phyloP scores from a whole-genome alignment of 1,140 invertebrate genomes.

The Leptestheria dahalacensis region DNA sequence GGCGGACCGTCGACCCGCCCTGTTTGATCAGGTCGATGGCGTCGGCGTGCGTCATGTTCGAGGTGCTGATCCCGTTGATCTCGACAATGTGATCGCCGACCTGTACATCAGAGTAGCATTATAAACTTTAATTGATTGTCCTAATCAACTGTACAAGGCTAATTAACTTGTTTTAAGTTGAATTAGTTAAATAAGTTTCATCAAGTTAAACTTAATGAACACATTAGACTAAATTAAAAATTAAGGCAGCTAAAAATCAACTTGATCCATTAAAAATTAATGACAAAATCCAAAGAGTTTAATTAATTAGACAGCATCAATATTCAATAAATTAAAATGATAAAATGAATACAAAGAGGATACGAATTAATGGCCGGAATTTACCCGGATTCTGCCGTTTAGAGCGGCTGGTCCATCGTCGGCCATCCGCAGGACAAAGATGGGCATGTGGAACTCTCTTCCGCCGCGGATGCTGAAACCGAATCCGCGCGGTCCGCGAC shows the following conservation, averaged over 20 bases:
- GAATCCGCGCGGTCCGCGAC: slow-evolving; percentile 56
- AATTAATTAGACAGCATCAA: too few species aligned
- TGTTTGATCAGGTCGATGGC: slow-evolving; percentile 66
- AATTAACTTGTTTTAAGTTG: too few species aligned
- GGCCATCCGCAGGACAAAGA: slow-evolving; percentile 68
- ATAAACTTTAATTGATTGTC: background rate
- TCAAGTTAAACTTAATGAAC: too few species aligned
- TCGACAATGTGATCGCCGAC: slow-evolving; percentile 68
- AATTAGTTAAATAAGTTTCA: too few species aligned
- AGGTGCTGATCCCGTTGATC: slow-evolving; percentile 61
- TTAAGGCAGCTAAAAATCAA: too few species aligned
- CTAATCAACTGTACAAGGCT: too few species aligned
- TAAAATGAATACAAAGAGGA: too few species aligned
- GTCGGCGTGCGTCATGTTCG: slow-evolving; percentile 63
- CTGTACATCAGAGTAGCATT: slow-evolving; percentile 25
- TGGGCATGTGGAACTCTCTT: slow-evolving; percentile 67
- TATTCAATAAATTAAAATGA: too few species aligned
- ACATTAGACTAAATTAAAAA: too few species aligned
- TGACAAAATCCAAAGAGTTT: slow-evolving; percentile 4
- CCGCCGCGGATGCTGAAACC: slow-evolving; percentile 73
- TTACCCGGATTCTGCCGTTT: slow-evolving; percentile 50
- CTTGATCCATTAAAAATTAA: too few species aligned
- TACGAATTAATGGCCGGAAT: too few species aligned
- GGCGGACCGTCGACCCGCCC: slow-evolving; percentile 50
- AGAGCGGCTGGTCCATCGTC: slow-evolving; percentile 61